These are phyloP conservation scores for Archips xylosteana DNA, from an alignment of 2,888 invertebrate species.

Conservation along the genomic window DNA sequence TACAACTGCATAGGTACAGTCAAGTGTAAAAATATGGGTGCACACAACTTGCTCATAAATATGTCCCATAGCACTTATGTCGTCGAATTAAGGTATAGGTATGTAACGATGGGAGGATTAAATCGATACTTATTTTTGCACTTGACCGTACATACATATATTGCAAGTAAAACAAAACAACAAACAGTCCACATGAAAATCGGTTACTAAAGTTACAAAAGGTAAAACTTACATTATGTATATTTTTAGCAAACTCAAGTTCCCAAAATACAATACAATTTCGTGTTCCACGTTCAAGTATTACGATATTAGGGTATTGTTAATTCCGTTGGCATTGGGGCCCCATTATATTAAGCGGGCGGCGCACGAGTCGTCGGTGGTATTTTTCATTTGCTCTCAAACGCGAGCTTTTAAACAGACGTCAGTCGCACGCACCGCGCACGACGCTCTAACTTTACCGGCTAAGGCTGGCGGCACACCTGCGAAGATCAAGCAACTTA, in stretches of 20 bases:
- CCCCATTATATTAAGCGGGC: slow-evolving; percentile 7
- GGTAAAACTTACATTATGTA: too few species aligned
- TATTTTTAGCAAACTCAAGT: not conserved
- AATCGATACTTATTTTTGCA: too few species aligned
- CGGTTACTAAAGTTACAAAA: too few species aligned
- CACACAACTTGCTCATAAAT: too few species aligned
- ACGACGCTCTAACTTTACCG: slow-evolving; percentile 8
- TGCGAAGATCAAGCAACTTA: not conserved
- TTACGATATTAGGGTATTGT: slow-evolving; percentile 4
- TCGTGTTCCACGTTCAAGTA: not conserved
- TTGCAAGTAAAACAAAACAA: not conserved
- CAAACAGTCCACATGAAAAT: not conserved
- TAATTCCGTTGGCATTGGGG: not conserved
- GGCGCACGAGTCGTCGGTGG: not conserved
- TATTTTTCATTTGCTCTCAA: slow-evolving; percentile 27
- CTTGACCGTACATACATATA: too few species aligned
- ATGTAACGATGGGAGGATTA: too few species aligned
- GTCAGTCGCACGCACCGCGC: slow-evolving; percentile 25
- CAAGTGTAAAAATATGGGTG: too few species aligned
- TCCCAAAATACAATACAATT: not conserved
- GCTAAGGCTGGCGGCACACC: not conserved
- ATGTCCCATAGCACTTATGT: too few species aligned
- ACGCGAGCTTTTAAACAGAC: slow-evolving; percentile 22
- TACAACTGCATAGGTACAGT: too few species aligned
- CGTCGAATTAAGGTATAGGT: too few species aligned